Percentiles rank a stretch among this genome's conserved stretches.
Evolutionary conservation across 2,113 vertebrate species (phyloP).

Genomic region (Pionites leucogaster): DNA sequence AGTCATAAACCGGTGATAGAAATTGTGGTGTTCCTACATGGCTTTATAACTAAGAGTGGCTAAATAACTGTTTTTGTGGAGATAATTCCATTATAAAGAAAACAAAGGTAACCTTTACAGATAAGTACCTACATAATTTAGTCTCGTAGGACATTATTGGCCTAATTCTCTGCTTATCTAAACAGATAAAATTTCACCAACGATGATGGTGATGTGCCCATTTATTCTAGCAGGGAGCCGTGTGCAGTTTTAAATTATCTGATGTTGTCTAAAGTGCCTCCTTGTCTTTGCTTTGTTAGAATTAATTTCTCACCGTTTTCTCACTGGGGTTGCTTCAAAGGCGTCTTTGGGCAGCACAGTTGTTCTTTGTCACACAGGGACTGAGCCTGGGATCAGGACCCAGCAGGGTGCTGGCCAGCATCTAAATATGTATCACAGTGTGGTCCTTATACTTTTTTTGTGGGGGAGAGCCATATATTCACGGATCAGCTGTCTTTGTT

Average conservation of each 20-base stretch:
- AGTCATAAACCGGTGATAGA: conserved; percentile 29
- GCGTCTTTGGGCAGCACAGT: background rate
- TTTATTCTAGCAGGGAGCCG: conserved; percentile 7
- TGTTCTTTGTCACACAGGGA: background rate
- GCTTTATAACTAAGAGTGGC: conserved; percentile 27
- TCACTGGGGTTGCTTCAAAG: background rate
- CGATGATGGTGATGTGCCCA: background rate
- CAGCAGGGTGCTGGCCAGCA: background rate
- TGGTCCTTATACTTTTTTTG: background rate
- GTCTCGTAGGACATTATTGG: conserved; percentile 10
- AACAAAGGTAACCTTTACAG: conserved; percentile 56
- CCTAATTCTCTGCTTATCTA: conserved; percentile 49
- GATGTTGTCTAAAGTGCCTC: conserved; percentile 6
- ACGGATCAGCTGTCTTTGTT: background rate
- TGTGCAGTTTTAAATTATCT: background rate
- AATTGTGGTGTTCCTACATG: conserved; percentile 20
- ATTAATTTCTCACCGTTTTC: background rate
- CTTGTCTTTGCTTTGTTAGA: conserved; percentile 31
- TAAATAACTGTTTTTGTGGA: conserved; percentile 32
- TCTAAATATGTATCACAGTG: background rate
- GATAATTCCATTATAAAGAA: conserved; percentile 49
- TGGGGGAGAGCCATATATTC: background rate
- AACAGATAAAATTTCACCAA: conserved; percentile 27
- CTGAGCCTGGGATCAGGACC: background rate
- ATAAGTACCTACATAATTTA: conserved; percentile 31